Conservation (phyloP, 2,797 vertebrate species). For the Malacoraja senta region DNA sequence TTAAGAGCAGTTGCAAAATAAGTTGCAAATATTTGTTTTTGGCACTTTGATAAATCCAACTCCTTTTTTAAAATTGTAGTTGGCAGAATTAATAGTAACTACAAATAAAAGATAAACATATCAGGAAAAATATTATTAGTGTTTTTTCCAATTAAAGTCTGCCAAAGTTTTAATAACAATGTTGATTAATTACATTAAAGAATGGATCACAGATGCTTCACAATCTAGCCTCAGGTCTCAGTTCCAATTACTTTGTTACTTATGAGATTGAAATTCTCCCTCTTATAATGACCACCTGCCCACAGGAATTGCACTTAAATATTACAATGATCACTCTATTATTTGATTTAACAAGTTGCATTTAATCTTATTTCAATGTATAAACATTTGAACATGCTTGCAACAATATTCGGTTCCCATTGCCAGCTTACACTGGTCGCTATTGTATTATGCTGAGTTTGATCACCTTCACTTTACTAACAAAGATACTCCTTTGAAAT, state of each 20-base stretch:
- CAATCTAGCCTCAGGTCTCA: slow-evolving; percentile 16
- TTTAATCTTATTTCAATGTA: not conserved
- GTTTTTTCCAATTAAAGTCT: slow-evolving; percentile 6
- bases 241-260: slow-evolving; percentile 28
- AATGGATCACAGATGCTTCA: slow-evolving; percentile 24
- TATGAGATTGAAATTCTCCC: not conserved
- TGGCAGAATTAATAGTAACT: not conserved
- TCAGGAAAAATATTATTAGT: not conserved
- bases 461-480: not conserved
- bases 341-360: not conserved
- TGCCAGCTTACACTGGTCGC: not conserved
- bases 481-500: not conserved
- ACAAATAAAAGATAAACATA: not conserved
- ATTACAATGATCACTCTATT: not conserved
- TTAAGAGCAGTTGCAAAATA: not conserved
- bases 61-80: not conserved
- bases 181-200: slow-evolving; percentile 22
- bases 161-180: not conserved
- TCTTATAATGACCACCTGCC: slow-evolving; percentile 26
- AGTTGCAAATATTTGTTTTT: not conserved
- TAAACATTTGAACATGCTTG: not conserved
- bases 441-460: not conserved
- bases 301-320: slow-evolving; percentile 5
- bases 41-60: not conserved
- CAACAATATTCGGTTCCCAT: not conserved